Percentiles rank a stretch among this genome's conserved stretches.
These are phyloP conservation scores for Pseudoips prasinana DNA, from an alignment of 2,888 invertebrate genomes.

Conservation along the genomic window DNA sequence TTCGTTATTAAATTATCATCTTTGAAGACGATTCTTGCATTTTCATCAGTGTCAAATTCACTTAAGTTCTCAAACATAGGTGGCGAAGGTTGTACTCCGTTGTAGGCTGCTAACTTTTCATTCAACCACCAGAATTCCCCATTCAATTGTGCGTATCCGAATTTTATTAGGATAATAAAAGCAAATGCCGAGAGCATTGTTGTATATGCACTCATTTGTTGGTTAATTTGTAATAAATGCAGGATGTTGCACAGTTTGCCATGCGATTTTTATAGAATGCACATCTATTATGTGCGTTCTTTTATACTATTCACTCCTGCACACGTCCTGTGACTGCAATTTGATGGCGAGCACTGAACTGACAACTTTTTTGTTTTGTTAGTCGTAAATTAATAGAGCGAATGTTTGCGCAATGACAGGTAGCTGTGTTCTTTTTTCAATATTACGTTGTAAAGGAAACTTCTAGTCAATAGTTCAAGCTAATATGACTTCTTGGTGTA, in stretches of 20 bases:
- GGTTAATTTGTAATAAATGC: constrained; percentile 41
- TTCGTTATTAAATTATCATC: constrained; percentile 35
- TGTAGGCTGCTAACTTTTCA: constrained; percentile 48
- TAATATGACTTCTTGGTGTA: too few species aligned
- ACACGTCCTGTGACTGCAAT: constrained; percentile 44
- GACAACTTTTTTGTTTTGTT: constrained; percentile 34
- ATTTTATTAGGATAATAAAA: constrained; percentile 37
- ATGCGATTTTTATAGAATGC: constrained; percentile 52
- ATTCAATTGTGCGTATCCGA: constrained; percentile 51
- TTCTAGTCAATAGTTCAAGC: too few species aligned
- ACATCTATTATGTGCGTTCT: constrained; percentile 52
- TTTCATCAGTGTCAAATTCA: constrained; percentile 64
- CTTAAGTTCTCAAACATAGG: constrained; percentile 56
- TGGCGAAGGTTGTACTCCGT: constrained; percentile 39
- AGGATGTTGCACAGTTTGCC: constrained; percentile 64
- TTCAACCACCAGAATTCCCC: constrained; percentile 74
- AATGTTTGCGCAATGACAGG: constrained; percentile 1
- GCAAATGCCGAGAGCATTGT: constrained; percentile 46
- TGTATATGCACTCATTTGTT: constrained; percentile 32
- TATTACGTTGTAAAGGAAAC: too few species aligned
- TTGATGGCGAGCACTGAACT: constrained; percentile 43
- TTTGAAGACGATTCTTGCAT: constrained; percentile 55
- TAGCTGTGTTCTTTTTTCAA: too few species aligned
- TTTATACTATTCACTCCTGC: constrained; percentile 51
- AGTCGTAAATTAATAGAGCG: constrained; percentile 20